phyloP scores from a whole-genome alignment of 2,797 vertebrate genomes.

The Sparus aurata region DNA sequence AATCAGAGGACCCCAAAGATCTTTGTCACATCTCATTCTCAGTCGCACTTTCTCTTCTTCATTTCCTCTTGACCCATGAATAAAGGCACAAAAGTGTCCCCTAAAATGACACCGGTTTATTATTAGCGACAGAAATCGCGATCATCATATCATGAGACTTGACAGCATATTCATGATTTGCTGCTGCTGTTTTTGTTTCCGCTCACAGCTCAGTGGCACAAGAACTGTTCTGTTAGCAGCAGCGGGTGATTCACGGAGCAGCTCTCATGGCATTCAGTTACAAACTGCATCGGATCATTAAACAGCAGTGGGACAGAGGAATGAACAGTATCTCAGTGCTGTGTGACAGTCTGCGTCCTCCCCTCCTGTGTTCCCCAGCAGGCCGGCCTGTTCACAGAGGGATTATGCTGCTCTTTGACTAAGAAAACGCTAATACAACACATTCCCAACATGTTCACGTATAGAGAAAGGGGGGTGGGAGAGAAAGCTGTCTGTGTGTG shows the following conservation, averaged over 20 bases:
- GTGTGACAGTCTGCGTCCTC: slow-evolving; percentile 45
- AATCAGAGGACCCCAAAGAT: too few species aligned
- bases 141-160: slow-evolving; percentile 13
- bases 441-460: slow-evolving; percentile 84
- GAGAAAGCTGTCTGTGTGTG: slow-evolving; percentile 45
- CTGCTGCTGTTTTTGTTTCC: background rate
- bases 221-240: background rate
- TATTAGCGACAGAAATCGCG: background rate
- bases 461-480: slow-evolving; percentile 62
- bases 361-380: slow-evolving; percentile 68
- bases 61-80: slow-evolving; percentile 10
- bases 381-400: slow-evolving; percentile 78
- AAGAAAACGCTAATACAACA: slow-evolving; percentile 85
- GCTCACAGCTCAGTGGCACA: background rate
- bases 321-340: slow-evolving; percentile 18
- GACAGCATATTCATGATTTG: background rate
- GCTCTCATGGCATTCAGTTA: slow-evolving; percentile 9
- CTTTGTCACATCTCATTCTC: background rate
- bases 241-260: slow-evolving; percentile 2
- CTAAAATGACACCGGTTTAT: background rate
- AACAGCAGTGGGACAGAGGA: slow-evolving; percentile 8
- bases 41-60: background rate
- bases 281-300: slow-evolving; percentile 34
- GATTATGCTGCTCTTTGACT: slow-evolving; percentile 82
- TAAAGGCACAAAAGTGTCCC: background rate